Evolutionary conservation across 2,113 vertebrate species (phyloP), one percentile per base, ranked within the genome.

Genomic region (Triplophysa rosa): DNA sequence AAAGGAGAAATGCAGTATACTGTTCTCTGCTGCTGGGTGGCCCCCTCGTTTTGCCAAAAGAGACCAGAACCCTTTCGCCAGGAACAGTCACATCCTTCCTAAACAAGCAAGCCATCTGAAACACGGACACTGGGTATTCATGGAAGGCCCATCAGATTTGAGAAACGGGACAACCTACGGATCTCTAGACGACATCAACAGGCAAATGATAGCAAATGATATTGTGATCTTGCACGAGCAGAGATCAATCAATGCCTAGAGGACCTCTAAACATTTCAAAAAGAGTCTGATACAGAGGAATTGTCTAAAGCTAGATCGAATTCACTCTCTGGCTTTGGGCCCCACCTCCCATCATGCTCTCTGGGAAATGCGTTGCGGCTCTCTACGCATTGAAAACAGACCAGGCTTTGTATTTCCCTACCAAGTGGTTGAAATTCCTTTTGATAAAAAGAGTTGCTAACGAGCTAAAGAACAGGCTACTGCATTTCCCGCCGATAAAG

Each of bases 11-110:
- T 71, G 37, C 78, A 77, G 86, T 85, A 64, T 87, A 89, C 89
- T 89, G 88, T 90, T 80, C 88, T 33, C 65, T 83, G 80, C 86
- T 85, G 89, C 88, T 86, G 83, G 89, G 87, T 81, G 86, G 82
- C 84, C 75, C 86, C 87, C 87, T 90, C 87, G 83, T 90, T 91
- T 90, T 82, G 84, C 85, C 88, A 90, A 90, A 90, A 90, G 85
- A 86, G 88, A 91, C 90, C 83, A 85, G 81, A 90, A 88, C 89
- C 90, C 83, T 90, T 88, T 89, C 82, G 81, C 80, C 82, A 88
- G 90, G 87, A 90, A 89, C 64, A 86, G 70, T 79, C n/a, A 59
- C 75, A 42, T 87, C 87, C 82, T 87, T 87, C 87, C 71, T 80
- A 65, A 37, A 63, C 69, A 80, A 69, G 77, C 11, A 64, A 74